A percentile compares a stretch with the other conserved stretches of the same genome.
Conservation (phyloP, 2,888 invertebrate genomes). For the Stenodera caucasica region DNA sequence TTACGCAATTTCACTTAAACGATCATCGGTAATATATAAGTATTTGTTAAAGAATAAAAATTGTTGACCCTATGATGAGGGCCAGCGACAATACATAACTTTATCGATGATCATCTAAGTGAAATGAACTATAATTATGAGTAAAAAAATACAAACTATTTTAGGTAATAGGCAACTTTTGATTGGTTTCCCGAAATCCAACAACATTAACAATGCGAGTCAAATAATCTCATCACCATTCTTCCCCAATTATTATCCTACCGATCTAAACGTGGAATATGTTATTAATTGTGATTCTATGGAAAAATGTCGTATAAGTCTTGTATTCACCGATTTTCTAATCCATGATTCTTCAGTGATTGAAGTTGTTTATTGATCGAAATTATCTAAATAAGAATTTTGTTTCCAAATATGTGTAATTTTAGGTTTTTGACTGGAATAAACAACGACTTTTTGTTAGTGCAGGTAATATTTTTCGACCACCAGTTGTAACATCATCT, state of each 20-base stretch:
- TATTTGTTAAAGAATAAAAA: no score
- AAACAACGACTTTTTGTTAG: conserved; percentile 67
- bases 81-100: no score
- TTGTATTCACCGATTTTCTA: conserved; percentile 71
- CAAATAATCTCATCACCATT: conserved; percentile 67
- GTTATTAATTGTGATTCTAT: conserved; percentile 60
- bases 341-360: conserved; percentile 66
- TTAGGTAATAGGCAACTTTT: conserved; percentile 63
- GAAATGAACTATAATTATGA: no score
- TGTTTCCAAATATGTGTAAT: conserved; percentile 1
- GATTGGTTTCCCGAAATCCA: conserved; percentile 55
- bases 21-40: no score
- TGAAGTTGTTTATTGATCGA: no score
- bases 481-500: conserved; percentile 66
- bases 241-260: conserved; percentile 68
- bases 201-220: conserved; percentile 51
- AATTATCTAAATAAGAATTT: conserved; percentile 3
- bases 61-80: no score
- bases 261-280: conserved; percentile 68
- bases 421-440: conserved; percentile 68
- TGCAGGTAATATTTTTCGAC: conserved; percentile 68
- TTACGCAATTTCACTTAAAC: no score
- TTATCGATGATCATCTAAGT: no score
- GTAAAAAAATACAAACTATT: no score
- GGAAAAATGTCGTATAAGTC: conserved; percentile 62